Conservation (phyloP, 2,888 invertebrate genomes). For the Pandemis heparana region DNA sequence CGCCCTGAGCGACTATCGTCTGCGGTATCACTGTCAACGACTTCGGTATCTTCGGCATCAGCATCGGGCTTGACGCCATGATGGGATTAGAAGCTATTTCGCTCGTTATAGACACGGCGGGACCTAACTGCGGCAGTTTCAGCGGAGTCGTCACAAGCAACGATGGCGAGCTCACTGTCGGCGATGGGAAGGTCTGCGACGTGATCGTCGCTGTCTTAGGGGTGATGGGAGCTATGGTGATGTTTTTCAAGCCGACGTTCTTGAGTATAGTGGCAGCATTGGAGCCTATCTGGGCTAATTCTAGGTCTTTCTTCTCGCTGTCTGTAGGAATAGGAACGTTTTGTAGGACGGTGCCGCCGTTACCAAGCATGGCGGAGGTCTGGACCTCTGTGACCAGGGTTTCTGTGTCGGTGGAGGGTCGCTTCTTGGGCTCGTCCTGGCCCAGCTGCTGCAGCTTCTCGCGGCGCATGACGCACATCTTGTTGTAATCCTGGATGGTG, state of each 20-base stretch:
- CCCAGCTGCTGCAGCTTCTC: constrained; percentile 88
- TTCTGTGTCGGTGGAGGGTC: constrained; percentile 40
- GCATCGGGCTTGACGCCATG: constrained; percentile 65
- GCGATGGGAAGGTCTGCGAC: constrained; percentile 61
- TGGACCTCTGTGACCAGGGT: constrained; percentile 73
- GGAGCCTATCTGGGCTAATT: constrained; percentile 61
- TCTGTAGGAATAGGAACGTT: constrained; percentile 57
- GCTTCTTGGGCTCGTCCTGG: constrained; percentile 73
- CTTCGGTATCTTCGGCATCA: constrained; percentile 92
- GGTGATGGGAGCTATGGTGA: constrained; percentile 79
- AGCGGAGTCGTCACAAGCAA: constrained; percentile 66
- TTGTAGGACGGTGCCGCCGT: constrained; percentile 72
- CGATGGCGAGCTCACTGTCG: constrained; percentile 63
- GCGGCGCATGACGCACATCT: constrained; percentile 90
- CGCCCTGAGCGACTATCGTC: constrained; percentile 51
- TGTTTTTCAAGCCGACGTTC: constrained; percentile 80
- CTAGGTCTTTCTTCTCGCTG: constrained; percentile 61
- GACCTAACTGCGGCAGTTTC: constrained; percentile 68
- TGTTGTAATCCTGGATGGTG: constrained; percentile 92
- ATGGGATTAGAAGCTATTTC: constrained; percentile 62
- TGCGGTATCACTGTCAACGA: constrained; percentile 89
- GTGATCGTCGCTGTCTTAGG: constrained; percentile 75
- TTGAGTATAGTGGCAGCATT: constrained; percentile 79
- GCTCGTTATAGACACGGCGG: constrained; percentile 69
- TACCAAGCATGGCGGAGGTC: constrained; percentile 71